Conservation (phyloP, 92 coral and sea anemone species). For the Pocillopora grandis region DNA sequence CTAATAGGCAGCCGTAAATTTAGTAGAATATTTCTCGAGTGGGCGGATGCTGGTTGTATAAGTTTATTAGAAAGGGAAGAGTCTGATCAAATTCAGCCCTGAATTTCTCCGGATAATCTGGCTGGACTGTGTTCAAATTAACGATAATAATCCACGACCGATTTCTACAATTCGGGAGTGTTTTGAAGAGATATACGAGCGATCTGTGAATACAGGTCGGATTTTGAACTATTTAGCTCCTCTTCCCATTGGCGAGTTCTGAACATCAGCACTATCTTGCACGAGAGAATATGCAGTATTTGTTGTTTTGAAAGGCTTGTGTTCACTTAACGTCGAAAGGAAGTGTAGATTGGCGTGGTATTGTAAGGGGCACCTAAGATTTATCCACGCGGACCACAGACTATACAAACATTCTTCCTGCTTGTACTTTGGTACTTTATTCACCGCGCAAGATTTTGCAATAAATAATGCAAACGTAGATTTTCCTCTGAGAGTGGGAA, state of each 20-base stretch:
- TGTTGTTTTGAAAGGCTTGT: conserved; percentile 12
- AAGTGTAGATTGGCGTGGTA: conserved; percentile 36
- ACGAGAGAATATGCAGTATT: conserved; percentile 26
- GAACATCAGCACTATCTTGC: conserved; percentile 16
- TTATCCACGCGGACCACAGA: conserved; percentile 28
- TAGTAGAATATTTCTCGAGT: conserved; percentile 33
- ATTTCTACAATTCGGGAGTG: conserved; percentile 26
- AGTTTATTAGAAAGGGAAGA: conserved; percentile 19
- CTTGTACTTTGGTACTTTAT: conserved; percentile 10
- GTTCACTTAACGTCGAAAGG: conserved; percentile 19
- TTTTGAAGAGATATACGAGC: background rate
- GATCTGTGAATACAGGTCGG: conserved; percentile 22
- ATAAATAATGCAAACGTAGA: conserved; percentile 37
- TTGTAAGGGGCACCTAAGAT: background rate
- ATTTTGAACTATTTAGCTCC: background rate
- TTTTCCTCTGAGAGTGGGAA: conserved; percentile 7
- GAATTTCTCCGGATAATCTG: conserved; percentile 12
- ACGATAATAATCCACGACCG: background rate
- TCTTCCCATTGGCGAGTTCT: background rate
- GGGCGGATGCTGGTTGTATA: conserved; percentile 36
- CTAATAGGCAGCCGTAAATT: conserved; percentile 25
- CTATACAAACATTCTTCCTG: conserved; percentile 26
- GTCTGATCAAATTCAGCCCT: conserved; percentile 11
- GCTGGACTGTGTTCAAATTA: conserved; percentile 32
- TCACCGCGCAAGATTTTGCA: background rate